These are phyloP conservation scores for Scaptomyza flava DNA, from an alignment of 2,888 invertebrate genomes.

Conservation along the genomic window DNA sequence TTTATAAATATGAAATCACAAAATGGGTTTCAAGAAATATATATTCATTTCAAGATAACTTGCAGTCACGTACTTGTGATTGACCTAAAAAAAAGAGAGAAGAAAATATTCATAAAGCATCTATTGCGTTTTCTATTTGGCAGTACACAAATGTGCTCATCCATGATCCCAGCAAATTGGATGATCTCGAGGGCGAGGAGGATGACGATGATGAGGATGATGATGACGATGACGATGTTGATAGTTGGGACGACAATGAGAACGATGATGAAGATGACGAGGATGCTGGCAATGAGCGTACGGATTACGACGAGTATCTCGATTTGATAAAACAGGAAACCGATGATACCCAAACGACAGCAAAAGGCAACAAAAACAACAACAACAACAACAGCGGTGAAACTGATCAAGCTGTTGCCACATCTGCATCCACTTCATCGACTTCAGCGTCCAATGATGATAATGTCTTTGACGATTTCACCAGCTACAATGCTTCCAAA, in stretches of 20 bases:
- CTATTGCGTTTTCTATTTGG: constrained; percentile 37
- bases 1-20: constrained; percentile 67
- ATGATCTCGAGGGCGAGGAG: constrained; percentile 48
- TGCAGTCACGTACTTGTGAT: constrained; percentile 59
- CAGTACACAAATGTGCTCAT: constrained; percentile 78
- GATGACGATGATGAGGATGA: constrained; percentile 36
- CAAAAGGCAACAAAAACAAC: background rate
- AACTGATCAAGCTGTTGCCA: constrained; percentile 5
- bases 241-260: background rate
- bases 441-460: constrained; percentile 60
- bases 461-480: constrained; percentile 80
- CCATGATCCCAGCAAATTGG: constrained; percentile 69
- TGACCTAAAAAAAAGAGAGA: constrained; percentile 58
- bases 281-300: constrained; percentile 18
- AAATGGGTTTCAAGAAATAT: constrained; percentile 30
- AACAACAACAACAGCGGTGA: constrained; percentile 8
- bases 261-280: constrained; percentile 32
- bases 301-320: constrained; percentile 55
- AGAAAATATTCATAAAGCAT: constrained; percentile 1
- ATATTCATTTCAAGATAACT: constrained; percentile 9
- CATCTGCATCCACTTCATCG: constrained; percentile 24
- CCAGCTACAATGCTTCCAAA: constrained; percentile 69
- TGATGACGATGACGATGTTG: constrained; percentile 38
- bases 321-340: constrained; percentile 51
- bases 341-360: constrained; percentile 1